A percentile compares a stretch with the other conserved stretches of the same genome.
These are phyloP conservation scores for Chiroxiphia lanceolata DNA, from an alignment of 2,797 vertebrate genomes.

Conservation along the genomic window DNA sequence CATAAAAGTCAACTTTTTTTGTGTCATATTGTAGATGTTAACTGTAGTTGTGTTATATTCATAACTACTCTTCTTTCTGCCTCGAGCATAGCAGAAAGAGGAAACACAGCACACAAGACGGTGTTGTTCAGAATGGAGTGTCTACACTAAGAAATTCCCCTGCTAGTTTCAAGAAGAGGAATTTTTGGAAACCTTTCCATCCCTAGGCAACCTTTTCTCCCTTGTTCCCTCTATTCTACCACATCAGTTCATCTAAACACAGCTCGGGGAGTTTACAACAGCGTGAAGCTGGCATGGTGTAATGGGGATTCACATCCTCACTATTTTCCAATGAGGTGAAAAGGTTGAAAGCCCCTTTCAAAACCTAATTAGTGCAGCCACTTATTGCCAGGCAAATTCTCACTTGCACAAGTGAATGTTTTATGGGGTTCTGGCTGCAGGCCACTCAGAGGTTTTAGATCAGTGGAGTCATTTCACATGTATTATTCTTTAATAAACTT, in stretches of 20 bases:
- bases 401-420: neutral
- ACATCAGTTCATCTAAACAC: neutral
- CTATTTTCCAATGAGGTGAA: neutral
- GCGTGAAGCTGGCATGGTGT: neutral
- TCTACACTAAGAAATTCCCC: neutral
- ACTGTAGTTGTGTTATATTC: neutral
- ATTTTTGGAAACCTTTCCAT: neutral
- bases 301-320: neutral
- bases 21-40: neutral
- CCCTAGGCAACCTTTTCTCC: neutral
- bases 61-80: neutral
- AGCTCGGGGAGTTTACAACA: neutral
- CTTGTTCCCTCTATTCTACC: neutral
- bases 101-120: neutral
- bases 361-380: neutral
- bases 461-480: neutral
- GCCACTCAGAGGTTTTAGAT: neutral
- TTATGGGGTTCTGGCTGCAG: neutral
- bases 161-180: neutral
- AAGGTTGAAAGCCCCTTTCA: constrained; percentile 17
- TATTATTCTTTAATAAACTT: neutral
- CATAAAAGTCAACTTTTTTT: neutral
- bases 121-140: neutral
- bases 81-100: neutral
- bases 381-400: constrained; percentile 7